Evolutionary conservation across 1,140 invertebrate genomes (phyloP).

Genomic region (Polypedilum pembai): DNA sequence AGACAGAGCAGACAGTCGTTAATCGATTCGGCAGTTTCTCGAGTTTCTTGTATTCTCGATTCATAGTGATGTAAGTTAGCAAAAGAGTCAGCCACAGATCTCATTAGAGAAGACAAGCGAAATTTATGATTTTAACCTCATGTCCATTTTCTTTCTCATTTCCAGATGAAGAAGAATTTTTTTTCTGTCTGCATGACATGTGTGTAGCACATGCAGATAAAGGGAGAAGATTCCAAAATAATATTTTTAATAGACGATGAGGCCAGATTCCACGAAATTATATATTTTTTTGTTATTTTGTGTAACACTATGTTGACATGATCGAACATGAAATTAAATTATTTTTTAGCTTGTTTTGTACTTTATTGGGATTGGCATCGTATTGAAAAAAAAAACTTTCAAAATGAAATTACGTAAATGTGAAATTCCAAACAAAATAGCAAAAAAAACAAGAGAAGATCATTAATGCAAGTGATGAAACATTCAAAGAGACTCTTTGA

Average conservation of each 20-base stretch:
- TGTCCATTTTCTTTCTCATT: neutral
- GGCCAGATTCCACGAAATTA: neutral
- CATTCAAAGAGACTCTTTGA: too few relatives aligned
- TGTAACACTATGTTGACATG: too few relatives aligned
- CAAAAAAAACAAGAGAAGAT: too few relatives aligned
- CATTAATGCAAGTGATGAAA: too few relatives aligned
- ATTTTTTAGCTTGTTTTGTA: too few relatives aligned
- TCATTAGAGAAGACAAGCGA: neutral
- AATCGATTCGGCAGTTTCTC: conserved; percentile 3
- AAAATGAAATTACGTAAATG: too few relatives aligned
- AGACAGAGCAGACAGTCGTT: neutral
- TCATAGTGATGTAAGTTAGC: neutral
- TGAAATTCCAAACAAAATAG: too few relatives aligned
- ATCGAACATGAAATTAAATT: too few relatives aligned
- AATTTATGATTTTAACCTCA: conserved; percentile 28
- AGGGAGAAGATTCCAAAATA: neutral
- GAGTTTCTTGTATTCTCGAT: neutral
- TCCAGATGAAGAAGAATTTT: conserved; percentile 15
- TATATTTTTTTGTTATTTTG: too few relatives aligned
- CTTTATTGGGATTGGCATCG: too few relatives aligned
- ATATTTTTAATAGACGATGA: conserved; percentile 13
- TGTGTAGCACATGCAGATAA: conserved; percentile 10
- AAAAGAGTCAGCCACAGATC: neutral
- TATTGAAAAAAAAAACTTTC: too few relatives aligned
- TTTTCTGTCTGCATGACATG: conserved; percentile 7